phyloP scores from a whole-genome alignment of 2,888 invertebrate species.

The Invenusta paracnida region DNA sequence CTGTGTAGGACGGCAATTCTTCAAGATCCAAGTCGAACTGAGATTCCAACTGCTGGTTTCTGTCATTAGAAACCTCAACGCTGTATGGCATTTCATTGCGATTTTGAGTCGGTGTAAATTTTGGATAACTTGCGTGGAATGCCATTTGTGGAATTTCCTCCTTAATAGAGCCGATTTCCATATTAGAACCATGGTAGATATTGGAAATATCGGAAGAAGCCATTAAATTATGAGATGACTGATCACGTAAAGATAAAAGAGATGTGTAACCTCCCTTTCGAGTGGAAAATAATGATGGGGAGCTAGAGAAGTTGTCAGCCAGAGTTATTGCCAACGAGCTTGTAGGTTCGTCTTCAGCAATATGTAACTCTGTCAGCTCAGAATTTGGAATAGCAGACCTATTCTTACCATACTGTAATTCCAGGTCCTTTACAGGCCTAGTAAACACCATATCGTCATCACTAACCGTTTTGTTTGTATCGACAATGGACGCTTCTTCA shows the following conservation, averaged over 20 bases:
- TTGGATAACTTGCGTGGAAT: not conserved
- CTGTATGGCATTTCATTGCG: too few relatives aligned
- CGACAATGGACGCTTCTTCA: not conserved
- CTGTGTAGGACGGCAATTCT: not conserved
- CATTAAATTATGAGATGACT: not conserved
- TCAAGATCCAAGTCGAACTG: not conserved
- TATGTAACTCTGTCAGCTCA: not conserved
- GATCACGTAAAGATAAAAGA: not conserved
- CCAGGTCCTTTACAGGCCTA: not conserved
- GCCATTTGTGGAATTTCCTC: not conserved
- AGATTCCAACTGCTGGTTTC: not conserved
- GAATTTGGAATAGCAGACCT: not conserved
- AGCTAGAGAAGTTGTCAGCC: not conserved
- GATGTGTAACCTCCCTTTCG: not conserved
- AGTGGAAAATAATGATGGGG: not conserved
- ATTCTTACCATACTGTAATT: not conserved
- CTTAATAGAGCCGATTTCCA: not conserved
- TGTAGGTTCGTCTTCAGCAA: slow-evolving; percentile 1
- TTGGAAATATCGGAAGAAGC: not conserved
- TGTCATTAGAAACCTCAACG: not conserved
- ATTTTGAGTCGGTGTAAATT: not conserved
- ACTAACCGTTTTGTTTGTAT: not conserved
- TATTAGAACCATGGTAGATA: not conserved
- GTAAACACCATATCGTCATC: slow-evolving; percentile 1
- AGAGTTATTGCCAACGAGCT: not conserved